Percentiles rank a stretch among this genome's conserved stretches.
These are phyloP conservation scores for Labeo rohita DNA, from an alignment of 2,113 vertebrate species.

Conservation along the genomic window DNA sequence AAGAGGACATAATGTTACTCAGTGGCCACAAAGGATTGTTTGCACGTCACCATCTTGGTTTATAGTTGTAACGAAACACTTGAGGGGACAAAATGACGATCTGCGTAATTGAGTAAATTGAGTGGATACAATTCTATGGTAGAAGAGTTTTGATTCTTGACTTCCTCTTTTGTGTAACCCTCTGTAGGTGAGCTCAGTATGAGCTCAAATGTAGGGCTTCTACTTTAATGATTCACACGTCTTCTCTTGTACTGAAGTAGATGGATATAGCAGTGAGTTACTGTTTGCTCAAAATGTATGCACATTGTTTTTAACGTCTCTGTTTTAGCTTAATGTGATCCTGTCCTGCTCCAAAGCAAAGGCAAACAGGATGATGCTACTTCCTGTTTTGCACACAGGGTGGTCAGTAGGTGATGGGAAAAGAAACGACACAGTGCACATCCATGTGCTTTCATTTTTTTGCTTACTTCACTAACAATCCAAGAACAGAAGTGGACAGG, in stretches of 20 bases:
- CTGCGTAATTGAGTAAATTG: not conserved
- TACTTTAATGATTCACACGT: slow-evolving; percentile 21
- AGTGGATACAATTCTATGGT: not conserved
- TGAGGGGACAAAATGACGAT: not conserved
- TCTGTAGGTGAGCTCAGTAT: not conserved
- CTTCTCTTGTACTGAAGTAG: slow-evolving; percentile 8
- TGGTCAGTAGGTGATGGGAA: not conserved
- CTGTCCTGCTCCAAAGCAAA: not conserved
- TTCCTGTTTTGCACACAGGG: not conserved
- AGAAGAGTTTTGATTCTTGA: not conserved
- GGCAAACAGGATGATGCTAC: not conserved
- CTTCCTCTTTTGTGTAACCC: slow-evolving; percentile 28
- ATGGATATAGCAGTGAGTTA: not conserved
- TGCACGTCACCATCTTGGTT: slow-evolving; percentile 2
- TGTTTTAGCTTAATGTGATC: slow-evolving; percentile 23
- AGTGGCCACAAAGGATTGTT: not conserved
- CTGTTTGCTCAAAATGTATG: not conserved
- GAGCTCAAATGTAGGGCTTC: not conserved
- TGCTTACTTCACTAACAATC: not conserved
- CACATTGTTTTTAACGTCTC: not conserved
- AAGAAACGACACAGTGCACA: not conserved
- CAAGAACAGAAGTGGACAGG: not conserved
- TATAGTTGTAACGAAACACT: not conserved
- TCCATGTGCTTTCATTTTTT: not conserved
- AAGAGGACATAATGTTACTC: not conserved